Conservation (phyloP, 1,140 invertebrate genomes). For the Aplysia californica region DNA sequence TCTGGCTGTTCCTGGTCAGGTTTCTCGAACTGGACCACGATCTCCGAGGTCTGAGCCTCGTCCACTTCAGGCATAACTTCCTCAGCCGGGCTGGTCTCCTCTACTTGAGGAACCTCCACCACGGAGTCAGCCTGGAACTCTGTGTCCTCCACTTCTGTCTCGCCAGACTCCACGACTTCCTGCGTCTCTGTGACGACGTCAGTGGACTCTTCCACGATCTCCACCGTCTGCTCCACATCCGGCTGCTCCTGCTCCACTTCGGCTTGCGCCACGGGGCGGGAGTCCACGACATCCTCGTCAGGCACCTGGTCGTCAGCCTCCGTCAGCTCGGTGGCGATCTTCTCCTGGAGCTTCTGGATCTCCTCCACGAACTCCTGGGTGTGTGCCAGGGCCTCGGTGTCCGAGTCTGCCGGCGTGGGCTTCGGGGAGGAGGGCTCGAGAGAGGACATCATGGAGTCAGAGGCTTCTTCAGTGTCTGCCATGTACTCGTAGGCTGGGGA, state of each 20-base stretch:
- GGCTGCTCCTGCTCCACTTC: slow-evolving; percentile 25
- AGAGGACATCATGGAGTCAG: slow-evolving; percentile 64
- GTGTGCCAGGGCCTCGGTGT: slow-evolving; percentile 45
- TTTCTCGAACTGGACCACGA: too few species aligned
- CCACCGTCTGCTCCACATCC: too few species aligned
- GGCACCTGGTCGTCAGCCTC: slow-evolving; percentile 35
- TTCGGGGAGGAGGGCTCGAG: slow-evolving; percentile 55
- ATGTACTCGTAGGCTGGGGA: slow-evolving; percentile 92
- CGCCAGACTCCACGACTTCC: too few species aligned
- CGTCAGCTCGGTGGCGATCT: slow-evolving; percentile 47
- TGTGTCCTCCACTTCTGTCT: too few species aligned
- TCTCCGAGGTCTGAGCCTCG: too few species aligned
- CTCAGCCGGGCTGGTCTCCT: too few species aligned
- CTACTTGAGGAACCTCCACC: too few species aligned
- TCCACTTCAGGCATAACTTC: too few species aligned
- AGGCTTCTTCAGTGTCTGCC: slow-evolving; percentile 86
- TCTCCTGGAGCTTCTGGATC: slow-evolving; percentile 53
- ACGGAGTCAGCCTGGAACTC: too few species aligned
- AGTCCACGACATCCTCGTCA: slow-evolving; percentile 27
- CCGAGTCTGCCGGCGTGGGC: slow-evolving; percentile 53
- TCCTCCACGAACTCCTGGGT: slow-evolving; percentile 54
- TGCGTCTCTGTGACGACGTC: too few species aligned
- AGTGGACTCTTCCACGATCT: slow-evolving; percentile 15
- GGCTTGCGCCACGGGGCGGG: slow-evolving; percentile 21
- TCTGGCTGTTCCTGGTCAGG: slow-evolving; percentile 15